A percentile compares a stretch with the other conserved stretches of the same genome.
Evolutionary conservation across 1,140 invertebrate genomes (phyloP).

Genomic region (Mercenaria mercenaria): DNA sequence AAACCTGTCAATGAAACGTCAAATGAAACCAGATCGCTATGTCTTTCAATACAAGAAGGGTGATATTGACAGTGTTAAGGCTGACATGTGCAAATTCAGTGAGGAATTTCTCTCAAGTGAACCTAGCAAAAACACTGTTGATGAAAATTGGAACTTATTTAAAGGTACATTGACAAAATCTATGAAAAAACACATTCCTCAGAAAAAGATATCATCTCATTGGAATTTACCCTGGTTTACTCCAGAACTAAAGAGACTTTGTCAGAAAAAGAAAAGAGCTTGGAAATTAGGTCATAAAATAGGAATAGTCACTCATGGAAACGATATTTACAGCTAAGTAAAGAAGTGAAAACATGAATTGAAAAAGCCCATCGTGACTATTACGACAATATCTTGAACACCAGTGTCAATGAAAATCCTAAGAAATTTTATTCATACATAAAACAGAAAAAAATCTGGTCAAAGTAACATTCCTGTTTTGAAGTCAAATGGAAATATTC

Average conservation of each 20-base stretch:
- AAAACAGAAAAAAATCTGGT: too few species aligned
- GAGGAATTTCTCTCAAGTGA: not conserved
- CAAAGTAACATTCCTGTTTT: not conserved
- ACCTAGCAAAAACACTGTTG: not conserved
- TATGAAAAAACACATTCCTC: constrained; percentile 42
- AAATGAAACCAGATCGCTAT: constrained; percentile 8
- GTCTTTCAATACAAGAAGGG: constrained; percentile 41
- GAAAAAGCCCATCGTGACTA: too few species aligned
- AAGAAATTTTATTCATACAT: too few species aligned
- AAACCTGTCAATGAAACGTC: not conserved
- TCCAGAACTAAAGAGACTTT: constrained; percentile 2
- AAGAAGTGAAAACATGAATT: not conserved
- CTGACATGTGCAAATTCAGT: constrained; percentile 21
- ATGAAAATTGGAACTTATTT: constrained; percentile 34
- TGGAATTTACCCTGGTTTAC: constrained; percentile 26
- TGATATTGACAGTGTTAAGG: constrained; percentile 13
- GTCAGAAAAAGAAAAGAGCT: not conserved
- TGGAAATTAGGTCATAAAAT: not conserved
- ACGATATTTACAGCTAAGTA: not conserved
- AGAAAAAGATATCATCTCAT: not conserved
- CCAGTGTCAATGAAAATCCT: too few species aligned
- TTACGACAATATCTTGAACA: too few species aligned
- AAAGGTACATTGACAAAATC: not conserved
- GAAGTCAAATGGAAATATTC: not conserved
- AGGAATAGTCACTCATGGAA: constrained; percentile 22